Percentiles rank a stretch among this genome's conserved stretches.
These are phyloP conservation scores for Chelon labrosus DNA, from an alignment of 2,797 vertebrate genomes.

Conservation along the genomic window DNA sequence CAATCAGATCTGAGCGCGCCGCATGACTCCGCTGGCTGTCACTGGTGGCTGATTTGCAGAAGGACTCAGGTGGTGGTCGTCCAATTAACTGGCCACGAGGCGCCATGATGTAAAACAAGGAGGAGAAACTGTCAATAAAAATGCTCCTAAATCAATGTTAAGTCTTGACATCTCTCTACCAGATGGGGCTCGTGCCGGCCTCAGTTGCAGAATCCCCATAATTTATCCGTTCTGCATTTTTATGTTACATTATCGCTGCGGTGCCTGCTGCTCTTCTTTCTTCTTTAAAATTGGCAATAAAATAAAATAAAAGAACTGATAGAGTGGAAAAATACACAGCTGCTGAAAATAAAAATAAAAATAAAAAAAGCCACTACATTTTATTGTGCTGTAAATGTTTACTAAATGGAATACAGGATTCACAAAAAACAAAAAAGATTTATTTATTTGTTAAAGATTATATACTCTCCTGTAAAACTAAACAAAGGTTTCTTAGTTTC, in stretches of 20 bases:
- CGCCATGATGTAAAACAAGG: conserved; percentile 37
- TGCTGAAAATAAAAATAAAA: too few species aligned
- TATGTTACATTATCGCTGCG: conserved; percentile 36
- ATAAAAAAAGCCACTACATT: too few species aligned
- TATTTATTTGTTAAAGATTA: too few species aligned
- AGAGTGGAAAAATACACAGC: too few species aligned
- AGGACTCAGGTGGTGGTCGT: conserved; percentile 70
- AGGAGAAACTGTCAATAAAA: conserved; percentile 69
- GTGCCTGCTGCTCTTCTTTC: conserved; percentile 23
- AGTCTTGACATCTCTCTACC: conserved; percentile 33
- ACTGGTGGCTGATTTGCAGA: conserved; percentile 55
- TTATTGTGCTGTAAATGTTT: too few species aligned
- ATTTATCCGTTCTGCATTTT: conserved; percentile 47
- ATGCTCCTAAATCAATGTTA: conserved; percentile 64
- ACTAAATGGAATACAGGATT: too few species aligned
- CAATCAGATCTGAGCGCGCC: conserved; percentile 20
- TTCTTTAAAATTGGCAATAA: conserved; percentile 24
- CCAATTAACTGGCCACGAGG: conserved; percentile 51
- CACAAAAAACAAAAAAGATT: too few species aligned
- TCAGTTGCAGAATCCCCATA: not conserved
- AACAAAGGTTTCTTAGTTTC: too few species aligned
- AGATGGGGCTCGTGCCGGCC: conserved; percentile 47
- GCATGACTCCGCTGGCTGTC: conserved; percentile 36
- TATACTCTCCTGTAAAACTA: too few species aligned
- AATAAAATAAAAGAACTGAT: not conserved